Percentiles rank a stretch among this genome's conserved stretches.
Evolutionary conservation across 2,113 vertebrate genomes (phyloP).

Genomic region (Dasyurus viverrinus): DNA sequence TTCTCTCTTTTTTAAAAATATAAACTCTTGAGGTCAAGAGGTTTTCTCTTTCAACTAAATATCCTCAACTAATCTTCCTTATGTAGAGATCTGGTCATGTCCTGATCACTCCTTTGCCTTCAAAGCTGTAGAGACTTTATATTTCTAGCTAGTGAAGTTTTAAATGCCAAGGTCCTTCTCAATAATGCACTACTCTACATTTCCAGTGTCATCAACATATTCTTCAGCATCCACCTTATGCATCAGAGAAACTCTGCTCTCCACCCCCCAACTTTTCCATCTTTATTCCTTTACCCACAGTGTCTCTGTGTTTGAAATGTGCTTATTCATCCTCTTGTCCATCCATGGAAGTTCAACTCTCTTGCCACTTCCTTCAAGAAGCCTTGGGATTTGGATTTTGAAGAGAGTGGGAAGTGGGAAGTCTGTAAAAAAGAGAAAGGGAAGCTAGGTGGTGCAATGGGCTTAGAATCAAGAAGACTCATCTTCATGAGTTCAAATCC

Average conservation of each 20-base stretch:
- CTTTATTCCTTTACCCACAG: neutral
- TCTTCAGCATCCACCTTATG: neutral
- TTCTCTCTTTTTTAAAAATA: neutral
- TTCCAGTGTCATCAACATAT: neutral
- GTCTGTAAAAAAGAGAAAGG: neutral
- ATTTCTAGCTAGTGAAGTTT: neutral
- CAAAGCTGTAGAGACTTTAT: neutral
- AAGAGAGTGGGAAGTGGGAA: neutral
- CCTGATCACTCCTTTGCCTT: neutral
- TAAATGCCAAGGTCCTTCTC: neutral
- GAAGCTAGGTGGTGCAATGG: neutral
- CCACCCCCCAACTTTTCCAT: neutral
- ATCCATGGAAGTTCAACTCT: neutral
- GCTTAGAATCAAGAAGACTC: neutral
- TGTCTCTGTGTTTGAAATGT: neutral
- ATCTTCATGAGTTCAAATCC: neutral
- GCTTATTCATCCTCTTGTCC: neutral
- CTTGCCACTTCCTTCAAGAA: neutral
- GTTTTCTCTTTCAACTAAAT: neutral
- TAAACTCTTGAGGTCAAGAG: neutral
- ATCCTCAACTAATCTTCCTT: neutral
- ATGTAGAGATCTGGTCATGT: neutral
- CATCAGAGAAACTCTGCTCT: neutral
- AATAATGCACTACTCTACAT: neutral
- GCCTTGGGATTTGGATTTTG: neutral